Evolutionary conservation across 1,140 invertebrate genomes (phyloP), one percentile per base, ranked within the genome.

Genomic region (Atta texana): DNA sequence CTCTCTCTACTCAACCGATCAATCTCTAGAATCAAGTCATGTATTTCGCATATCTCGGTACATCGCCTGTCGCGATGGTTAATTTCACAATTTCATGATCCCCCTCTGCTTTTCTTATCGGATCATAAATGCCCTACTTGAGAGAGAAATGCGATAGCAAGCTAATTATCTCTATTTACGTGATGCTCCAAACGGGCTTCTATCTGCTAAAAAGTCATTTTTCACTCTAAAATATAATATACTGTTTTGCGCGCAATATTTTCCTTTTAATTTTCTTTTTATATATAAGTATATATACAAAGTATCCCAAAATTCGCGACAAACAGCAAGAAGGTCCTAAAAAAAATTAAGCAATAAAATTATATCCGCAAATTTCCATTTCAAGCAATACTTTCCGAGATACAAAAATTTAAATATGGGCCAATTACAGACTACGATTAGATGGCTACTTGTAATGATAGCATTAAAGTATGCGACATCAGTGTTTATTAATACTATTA

Each of bases 131-230:
- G 71, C 76, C n/a, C 12, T 28, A 76, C 28, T 39, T n/a, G 16
- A 51, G 63, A 14, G 57, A 71, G 80, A 88, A 86, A 90, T 69
- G 76, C 75, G 77, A n/a, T 59, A 55, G 51, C 53, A 53, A 44
- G 21, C 28, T 57, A 63, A 6, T 24, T 51, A 57, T 89, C 77
- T 55, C 78, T 80, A 44, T 81, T 84, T 64, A 12, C 53, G 63
- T n/a, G 44, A 85, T 72, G 44, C 69, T 77, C 86, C 64, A 66
- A 88, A 82, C 63, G 64, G 71, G 66, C 81, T 66, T n/a, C 75
- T 86, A 88, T 80, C 74, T 69, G 18, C 75, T 69, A 87, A 85
- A 88, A 86, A 90, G 64, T 86, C 77, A 75, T 90, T 90, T 88
- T 68, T 90, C 77, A 90, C 63, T n/a, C 31, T 84, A 68, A 84